These are phyloP conservation scores for Paramacrobiotus metropolitanus DNA, from an alignment of 1,140 invertebrate species.

Conservation along the genomic window DNA sequence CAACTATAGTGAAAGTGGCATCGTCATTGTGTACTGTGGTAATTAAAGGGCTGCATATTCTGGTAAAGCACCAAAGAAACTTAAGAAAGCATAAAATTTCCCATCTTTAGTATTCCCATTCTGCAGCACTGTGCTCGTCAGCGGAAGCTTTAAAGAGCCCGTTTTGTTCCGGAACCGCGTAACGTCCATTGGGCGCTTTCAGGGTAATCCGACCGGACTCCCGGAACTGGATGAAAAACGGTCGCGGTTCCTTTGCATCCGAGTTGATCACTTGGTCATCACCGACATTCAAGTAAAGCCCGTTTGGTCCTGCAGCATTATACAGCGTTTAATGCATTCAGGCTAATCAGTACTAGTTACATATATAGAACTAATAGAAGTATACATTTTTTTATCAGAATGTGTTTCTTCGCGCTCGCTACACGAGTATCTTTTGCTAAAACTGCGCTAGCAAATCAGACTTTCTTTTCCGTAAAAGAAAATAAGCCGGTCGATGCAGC, in stretches of 20 bases:
- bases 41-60: no score
- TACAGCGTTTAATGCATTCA: no score
- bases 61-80: no score
- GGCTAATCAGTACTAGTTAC: slow-evolving; percentile 9
- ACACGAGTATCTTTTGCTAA: no score
- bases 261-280: slow-evolving; percentile 53
- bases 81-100: no score
- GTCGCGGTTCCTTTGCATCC: slow-evolving; percentile 56
- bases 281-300: slow-evolving; percentile 73
- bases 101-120: slow-evolving; percentile 64
- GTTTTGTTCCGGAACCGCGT: slow-evolving; percentile 76
- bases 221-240: slow-evolving; percentile 70
- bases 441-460: no score
- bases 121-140: slow-evolving; percentile 50
- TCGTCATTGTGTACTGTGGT: no score
- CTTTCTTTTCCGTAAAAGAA: no score
- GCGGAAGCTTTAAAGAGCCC: slow-evolving; percentile 63
- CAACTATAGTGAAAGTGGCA: no score
- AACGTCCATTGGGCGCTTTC: slow-evolving; percentile 45
- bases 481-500: no score
- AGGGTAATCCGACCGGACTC: slow-evolving; percentile 75
- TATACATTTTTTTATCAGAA: no score
- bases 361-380: background rate
- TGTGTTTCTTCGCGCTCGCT: no score
- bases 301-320: slow-evolving; percentile 67